Percentiles rank a stretch among this genome's conserved stretches.
These are phyloP conservation scores for Pontoporia blainvillei DNA, from an alignment of 2,113 vertebrate species.

Conservation along the genomic window DNA sequence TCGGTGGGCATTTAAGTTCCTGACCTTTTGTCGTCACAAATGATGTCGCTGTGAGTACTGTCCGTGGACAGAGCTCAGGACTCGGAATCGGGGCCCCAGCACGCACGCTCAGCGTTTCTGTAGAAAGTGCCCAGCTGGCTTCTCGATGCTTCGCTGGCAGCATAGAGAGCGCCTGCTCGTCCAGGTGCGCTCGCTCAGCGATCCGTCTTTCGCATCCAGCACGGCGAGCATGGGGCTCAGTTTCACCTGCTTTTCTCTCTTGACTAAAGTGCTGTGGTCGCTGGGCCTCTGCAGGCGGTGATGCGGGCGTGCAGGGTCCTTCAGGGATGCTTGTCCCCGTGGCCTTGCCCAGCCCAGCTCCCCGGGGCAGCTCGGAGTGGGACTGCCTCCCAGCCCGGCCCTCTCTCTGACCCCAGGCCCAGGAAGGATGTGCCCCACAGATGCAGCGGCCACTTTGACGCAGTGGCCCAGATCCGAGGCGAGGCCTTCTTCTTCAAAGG, in stretches of 20 bases:
- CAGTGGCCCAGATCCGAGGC: constrained; percentile 96
- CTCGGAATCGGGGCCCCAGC: fast-evolving
- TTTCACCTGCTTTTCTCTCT: not conserved
- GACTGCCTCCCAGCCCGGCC: not conserved
- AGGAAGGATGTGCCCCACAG: constrained; percentile 88
- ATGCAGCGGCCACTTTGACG: constrained; percentile 92
- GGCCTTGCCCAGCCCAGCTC: not conserved
- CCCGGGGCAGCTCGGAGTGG: not conserved
- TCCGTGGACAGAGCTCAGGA: not conserved
- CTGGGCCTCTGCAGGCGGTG: not conserved
- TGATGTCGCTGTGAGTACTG: not conserved
- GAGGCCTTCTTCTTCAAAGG: constrained; percentile 99
- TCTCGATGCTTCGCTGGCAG: too few species aligned
- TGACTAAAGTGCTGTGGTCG: fast-evolving
- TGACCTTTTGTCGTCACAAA: not conserved
- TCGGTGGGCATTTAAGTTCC: not conserved
- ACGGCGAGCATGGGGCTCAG: too few species aligned
- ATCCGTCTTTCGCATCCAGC: not conserved
- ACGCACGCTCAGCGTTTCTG: fast-evolving
- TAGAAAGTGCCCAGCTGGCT: not conserved
- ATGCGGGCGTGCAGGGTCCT: not conserved
- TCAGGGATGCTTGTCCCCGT: fast-evolving
- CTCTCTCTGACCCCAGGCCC: constrained; percentile 76
- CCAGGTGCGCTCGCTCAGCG: fast-evolving
- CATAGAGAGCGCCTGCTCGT: fast-evolving